These are phyloP conservation scores for Leptopilina clavipes DNA, from an alignment of 1,140 invertebrate species.

Conservation along the genomic window DNA sequence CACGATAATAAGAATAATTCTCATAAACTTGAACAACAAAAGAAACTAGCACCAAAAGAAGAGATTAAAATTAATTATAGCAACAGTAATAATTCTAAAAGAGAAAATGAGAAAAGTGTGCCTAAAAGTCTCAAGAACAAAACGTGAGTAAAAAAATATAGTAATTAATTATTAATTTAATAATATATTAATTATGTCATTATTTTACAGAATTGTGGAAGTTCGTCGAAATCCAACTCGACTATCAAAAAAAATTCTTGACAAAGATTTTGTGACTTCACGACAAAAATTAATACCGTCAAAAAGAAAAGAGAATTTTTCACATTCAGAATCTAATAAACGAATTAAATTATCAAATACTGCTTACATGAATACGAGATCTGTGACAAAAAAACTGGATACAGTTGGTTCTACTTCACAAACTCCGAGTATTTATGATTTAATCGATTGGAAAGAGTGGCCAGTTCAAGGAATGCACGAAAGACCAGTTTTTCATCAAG, in stretches of 20 bases:
- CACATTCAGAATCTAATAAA: constrained; percentile 41
- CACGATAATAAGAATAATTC: constrained; percentile 43
- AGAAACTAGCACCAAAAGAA: background rate
- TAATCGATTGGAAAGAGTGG: constrained; percentile 65
- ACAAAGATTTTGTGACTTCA: constrained; percentile 49
- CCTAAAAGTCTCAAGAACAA: background rate
- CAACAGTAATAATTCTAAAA: background rate
- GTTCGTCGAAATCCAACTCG: constrained; percentile 56
- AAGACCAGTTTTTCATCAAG: constrained; percentile 66
- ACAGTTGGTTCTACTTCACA: constrained; percentile 67
- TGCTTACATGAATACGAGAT: constrained; percentile 68
- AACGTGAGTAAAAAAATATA: background rate
- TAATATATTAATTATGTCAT: background rate
- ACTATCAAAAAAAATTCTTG: constrained; percentile 49
- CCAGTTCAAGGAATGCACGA: constrained; percentile 71
- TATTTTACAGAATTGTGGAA: constrained; percentile 45
- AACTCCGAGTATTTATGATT: constrained; percentile 57
- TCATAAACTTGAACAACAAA: constrained; percentile 3
- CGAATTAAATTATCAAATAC: constrained; percentile 47
- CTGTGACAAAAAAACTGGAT: constrained; percentile 64
- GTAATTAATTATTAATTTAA: background rate
- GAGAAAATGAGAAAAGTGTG: background rate
- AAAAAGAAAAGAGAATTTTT: constrained; percentile 48
- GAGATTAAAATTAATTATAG: background rate
- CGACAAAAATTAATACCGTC: constrained; percentile 56